Evolutionary conservation across 2,113 vertebrate genomes (phyloP).

Genomic region (Bujurquina vittata): DNA sequence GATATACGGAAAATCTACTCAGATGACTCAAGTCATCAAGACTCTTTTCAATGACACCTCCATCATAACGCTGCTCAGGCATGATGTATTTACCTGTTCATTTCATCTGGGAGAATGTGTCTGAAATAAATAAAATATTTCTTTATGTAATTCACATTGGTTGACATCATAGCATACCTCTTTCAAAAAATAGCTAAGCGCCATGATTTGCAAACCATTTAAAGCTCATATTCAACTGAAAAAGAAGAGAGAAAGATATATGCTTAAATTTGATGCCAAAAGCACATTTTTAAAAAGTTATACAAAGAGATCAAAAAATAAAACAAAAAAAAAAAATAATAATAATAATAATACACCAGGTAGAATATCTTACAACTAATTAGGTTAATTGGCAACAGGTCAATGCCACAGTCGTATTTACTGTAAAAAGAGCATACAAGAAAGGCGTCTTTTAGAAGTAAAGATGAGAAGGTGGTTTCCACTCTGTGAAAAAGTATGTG

Average conservation of each 20-base stretch:
- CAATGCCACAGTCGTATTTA: not conserved
- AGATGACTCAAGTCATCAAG: not conserved
- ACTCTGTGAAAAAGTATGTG: not conserved
- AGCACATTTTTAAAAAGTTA: not conserved
- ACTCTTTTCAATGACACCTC: not conserved
- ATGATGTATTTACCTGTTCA: not conserved
- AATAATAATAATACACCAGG: not conserved
- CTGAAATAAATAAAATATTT: not conserved
- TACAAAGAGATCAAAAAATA: not conserved
- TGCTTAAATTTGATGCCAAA: not conserved
- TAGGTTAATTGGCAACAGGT: not conserved
- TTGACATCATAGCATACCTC: not conserved
- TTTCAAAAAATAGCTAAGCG: not conserved
- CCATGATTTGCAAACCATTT: not conserved
- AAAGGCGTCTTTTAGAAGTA: not conserved
- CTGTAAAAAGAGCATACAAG: not conserved
- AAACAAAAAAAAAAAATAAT: not conserved
- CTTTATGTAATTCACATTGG: not conserved
- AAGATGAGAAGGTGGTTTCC: not conserved
- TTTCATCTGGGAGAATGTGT: not conserved
- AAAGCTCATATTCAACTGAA: not conserved
- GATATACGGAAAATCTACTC: constrained; percentile 53
- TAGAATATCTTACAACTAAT: not conserved
- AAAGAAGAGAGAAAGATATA: not conserved
- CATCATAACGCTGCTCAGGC: not conserved